phyloP scores from a whole-genome alignment of 2,797 vertebrate genomes.

The Phoxinus dragarum region DNA sequence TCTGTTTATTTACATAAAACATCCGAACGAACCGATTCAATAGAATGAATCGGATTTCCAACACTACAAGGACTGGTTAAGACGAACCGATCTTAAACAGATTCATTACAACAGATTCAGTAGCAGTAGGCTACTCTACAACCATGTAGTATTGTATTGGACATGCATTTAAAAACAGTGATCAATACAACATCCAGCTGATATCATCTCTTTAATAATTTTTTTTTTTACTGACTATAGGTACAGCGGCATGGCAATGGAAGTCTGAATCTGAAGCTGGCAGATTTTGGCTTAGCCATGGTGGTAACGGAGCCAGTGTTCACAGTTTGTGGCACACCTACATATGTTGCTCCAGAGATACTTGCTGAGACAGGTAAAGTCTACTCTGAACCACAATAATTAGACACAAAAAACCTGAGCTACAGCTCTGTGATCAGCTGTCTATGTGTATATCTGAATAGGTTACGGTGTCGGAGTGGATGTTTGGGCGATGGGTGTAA shows the following conservation, averaged over 20 bases:
- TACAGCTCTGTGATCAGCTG: slow-evolving; percentile 6
- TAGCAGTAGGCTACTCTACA: neutral
- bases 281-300: slow-evolving; percentile 96
- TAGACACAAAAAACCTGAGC: neutral
- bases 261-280: slow-evolving; percentile 88
- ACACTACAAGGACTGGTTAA: neutral
- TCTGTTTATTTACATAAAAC: neutral
- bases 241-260: slow-evolving; percentile 85
- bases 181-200: neutral
- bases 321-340: slow-evolving; percentile 97
- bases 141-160: neutral
- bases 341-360: slow-evolving; percentile 97
- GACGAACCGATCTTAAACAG: neutral
- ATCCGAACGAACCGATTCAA: neutral
- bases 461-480: slow-evolving; percentile 95
- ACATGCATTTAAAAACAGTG: neutral
- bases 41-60: neutral
- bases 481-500: slow-evolving; percentile 96
- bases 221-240: slow-evolving; percentile 62
- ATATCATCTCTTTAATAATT: too few species aligned
- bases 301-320: slow-evolving; percentile 93
- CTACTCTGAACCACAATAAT: neutral
- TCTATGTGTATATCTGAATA: slow-evolving; percentile 65
- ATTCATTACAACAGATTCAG: neutral
- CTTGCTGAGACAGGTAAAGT: slow-evolving; percentile 90